Base-by-base conservation (phyloP, 2,113 vertebrate genomes). In the Corydoras sp. region DNA sequence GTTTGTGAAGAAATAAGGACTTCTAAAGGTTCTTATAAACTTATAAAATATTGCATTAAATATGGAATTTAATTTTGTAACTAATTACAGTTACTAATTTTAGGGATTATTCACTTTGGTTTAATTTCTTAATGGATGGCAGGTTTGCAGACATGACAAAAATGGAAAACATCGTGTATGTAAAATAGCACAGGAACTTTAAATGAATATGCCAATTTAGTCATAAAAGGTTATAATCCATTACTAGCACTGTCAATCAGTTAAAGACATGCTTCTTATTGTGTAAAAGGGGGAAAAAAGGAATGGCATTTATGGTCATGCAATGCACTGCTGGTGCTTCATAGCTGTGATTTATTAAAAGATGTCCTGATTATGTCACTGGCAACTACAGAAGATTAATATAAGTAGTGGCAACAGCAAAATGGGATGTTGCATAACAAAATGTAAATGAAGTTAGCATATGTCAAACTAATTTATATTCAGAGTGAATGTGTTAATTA, bases 341-440 rank as follows among this genome's bases (percentile, higher is more conserved):
- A 78, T 89, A 86, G 89, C 87, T 84, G 79, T 88, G 87, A 91
- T 90, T 88, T 87, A 90, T 90, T 85, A 88, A 24, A 87, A 80
- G 62, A 75, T 77, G 77, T 72, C 79, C 64, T 69, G 79, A 77
- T 84, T 64, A 80, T 81, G 82, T 83, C 76, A 82, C 69, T 81
- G 82, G 78, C 82, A 73, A 73, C 5, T 12, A 82, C 79, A 85
- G 83, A 85, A 86, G 83, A 82, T 79, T 88, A 81, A 87, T 88
- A 86, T 87, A 87, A 83, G 80, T 68, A 59, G 79, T 68, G 62
- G 79, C 80, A 80, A 68, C 55, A 64, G 32, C 13, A 50, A 55
- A 67, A 43, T 9, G 48, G 56, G 77, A 76, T 64, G 61, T 6
- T 61, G 75, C 76, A 62, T 24, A 76, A 79, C 72, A 76, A 66